phyloP scores from a whole-genome alignment of 2,113 vertebrate species.

The Myanophis thanlyinensis region DNA sequence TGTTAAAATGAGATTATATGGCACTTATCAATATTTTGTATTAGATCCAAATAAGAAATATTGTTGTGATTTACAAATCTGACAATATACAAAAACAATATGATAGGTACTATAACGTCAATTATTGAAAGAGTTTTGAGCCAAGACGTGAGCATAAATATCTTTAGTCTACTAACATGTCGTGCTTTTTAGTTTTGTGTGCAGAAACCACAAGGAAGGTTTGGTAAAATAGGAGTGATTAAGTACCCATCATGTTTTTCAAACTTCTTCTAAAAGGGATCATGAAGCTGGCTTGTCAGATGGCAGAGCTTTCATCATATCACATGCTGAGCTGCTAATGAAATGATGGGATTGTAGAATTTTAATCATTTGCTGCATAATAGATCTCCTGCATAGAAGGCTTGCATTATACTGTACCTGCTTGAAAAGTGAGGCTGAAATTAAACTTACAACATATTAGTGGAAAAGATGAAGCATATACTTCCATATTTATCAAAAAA shows the following conservation, averaged over 20 bases:
- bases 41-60: not conserved
- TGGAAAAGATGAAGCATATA: not conserved
- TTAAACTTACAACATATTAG: not conserved
- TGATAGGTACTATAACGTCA: not conserved
- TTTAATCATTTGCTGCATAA: not conserved
- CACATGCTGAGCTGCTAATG: not conserved
- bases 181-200: not conserved
- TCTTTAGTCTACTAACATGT: not conserved
- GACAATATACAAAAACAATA: not conserved
- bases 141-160: not conserved
- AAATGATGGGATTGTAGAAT: not conserved
- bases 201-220: not conserved
- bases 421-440: not conserved
- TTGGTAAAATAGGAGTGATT: not conserved
- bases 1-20: not conserved
- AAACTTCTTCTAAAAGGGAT: conserved; percentile 1
- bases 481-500: not conserved
- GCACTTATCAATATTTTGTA: not conserved
- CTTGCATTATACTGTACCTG: not conserved
- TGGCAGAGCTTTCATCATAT: not conserved
- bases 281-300: conserved; percentile 6
- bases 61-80: not conserved
- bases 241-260: not conserved
- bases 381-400: not conserved
- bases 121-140: not conserved